Evolutionary conservation across 2,888 invertebrate species (phyloP), one percentile per base, ranked within the genome.

Genomic region (Dendrolimus pini): DNA sequence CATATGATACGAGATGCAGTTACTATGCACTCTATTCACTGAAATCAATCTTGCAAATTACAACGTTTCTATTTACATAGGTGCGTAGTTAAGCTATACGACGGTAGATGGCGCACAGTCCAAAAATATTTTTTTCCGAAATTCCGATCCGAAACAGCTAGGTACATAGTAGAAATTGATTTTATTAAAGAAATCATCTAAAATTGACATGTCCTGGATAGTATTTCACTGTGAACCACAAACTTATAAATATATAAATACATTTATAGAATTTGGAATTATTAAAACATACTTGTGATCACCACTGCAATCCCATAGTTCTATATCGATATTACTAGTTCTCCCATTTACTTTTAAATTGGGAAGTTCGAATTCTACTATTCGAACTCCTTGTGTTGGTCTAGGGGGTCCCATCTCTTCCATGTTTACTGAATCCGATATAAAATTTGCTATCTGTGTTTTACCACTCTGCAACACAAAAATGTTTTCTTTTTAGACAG

Each of bases 241-340:
- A 1, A 47, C 7, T 47, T 47, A 47, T 47, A 9, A 9, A 1
- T 47, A 47, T 2, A 1, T 10, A 10, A 47, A 47, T 47, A 47
- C 1, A 3, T 47, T 47, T 47, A 9, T 9, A 10, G 9, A 3
- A 47, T 47, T 47, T 47, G 12, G 2, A 47, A 47, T 53, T 55
- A 41, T 54, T 30, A 52, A 52, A 55, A 41, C 60, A 59, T 91
- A 95, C 95, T 92, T 94, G 68, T 92, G 91, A 76, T 95, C 94
- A 13, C 96, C 96, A 75, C 95, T 95, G 80, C 94, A 94, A 75
- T 96, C 96, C 95, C 96, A 96, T 55, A 96, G 80, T 82, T 96
- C 95, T 53, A 96, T 93, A 70, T 96, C 95, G 41, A 93, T 91
- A 67, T 92, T 93, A 9, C 82, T 77, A 55, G 80, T 79, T 70